Evolutionary conservation across 1,140 invertebrate species (phyloP).

Genomic region (Argopecten irradians): DNA sequence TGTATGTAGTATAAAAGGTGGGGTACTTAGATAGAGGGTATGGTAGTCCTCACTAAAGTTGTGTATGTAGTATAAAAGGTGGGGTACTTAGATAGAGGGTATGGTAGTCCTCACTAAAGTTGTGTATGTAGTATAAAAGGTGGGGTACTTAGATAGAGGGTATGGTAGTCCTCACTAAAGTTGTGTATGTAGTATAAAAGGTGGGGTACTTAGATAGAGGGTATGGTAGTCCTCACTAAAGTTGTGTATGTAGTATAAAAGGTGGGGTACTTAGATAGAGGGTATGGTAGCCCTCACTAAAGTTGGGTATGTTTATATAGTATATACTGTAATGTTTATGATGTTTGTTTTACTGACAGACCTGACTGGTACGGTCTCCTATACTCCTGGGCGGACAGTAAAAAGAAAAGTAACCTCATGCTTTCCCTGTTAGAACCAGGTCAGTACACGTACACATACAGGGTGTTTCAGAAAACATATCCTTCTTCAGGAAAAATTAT

Average conservation of each 20-base stretch:
- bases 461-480: too few species aligned
- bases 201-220: too few species aligned
- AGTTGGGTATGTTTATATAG: conserved; percentile 80
- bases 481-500: too few species aligned
- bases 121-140: conserved; percentile 81
- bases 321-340: not conserved
- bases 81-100: conserved; percentile 81
- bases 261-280: too few species aligned
- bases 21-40: conserved; percentile 81
- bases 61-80: conserved; percentile 81
- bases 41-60: conserved; percentile 78
- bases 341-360: conserved; percentile 76
- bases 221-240: conserved; percentile 78
- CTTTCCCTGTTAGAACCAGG: conserved; percentile 91
- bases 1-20: too few species aligned
- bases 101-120: conserved; percentile 78
- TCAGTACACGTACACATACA: too few species aligned
- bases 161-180: conserved; percentile 78
- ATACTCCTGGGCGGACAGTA: conserved; percentile 94
- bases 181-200: conserved; percentile 81
- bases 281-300: conserved; percentile 78
- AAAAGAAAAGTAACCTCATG: conserved; percentile 97
- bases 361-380: conserved; percentile 96
- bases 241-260: conserved; percentile 80
- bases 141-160: conserved; percentile 82